These are phyloP conservation scores for Alloscopus bannaensis DNA, from an alignment of 2,888 invertebrate species.

Conservation along the genomic window DNA sequence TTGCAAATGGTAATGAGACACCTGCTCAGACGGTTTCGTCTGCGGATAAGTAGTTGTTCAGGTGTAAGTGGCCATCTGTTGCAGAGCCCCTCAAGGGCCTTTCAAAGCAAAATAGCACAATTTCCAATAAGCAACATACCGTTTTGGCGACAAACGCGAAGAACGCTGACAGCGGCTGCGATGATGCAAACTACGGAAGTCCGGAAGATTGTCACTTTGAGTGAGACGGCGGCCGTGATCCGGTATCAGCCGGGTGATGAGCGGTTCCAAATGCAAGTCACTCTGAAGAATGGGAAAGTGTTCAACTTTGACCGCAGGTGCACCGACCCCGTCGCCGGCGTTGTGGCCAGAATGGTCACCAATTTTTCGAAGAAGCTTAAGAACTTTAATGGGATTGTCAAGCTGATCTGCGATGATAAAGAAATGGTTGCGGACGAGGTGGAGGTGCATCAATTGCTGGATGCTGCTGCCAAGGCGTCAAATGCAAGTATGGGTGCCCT, in stretches of 20 bases:
- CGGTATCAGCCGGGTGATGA: constrained; percentile 77
- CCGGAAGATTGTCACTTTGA: too few species aligned
- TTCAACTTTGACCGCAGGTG: constrained; percentile 76
- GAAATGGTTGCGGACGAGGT: not conserved
- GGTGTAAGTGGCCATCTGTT: too few species aligned
- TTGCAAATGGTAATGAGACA: too few species aligned
- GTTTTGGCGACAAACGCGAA: too few species aligned
- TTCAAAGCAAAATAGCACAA: too few species aligned
- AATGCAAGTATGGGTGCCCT: not conserved
- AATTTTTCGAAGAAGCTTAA: constrained; percentile 71
- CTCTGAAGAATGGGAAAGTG: constrained; percentile 77
- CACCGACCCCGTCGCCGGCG: constrained; percentile 51
- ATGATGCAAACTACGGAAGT: not conserved
- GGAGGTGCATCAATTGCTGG: constrained; percentile 15
- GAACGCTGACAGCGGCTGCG: not conserved
- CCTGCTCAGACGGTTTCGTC: too few species aligned
- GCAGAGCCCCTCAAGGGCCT: too few species aligned
- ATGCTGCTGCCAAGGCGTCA: not conserved
- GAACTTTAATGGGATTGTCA: constrained; percentile 53
- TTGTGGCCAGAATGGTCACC: constrained; percentile 61
- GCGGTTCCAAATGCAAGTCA: constrained; percentile 79
- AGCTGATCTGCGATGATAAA: constrained; percentile 7
- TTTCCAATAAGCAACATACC: too few species aligned
- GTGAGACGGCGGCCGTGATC: constrained; percentile 77
- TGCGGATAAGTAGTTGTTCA: too few species aligned